Evolutionary conservation across 2,113 vertebrate genomes (phyloP).

Genomic region (Gila orcuttii): DNA sequence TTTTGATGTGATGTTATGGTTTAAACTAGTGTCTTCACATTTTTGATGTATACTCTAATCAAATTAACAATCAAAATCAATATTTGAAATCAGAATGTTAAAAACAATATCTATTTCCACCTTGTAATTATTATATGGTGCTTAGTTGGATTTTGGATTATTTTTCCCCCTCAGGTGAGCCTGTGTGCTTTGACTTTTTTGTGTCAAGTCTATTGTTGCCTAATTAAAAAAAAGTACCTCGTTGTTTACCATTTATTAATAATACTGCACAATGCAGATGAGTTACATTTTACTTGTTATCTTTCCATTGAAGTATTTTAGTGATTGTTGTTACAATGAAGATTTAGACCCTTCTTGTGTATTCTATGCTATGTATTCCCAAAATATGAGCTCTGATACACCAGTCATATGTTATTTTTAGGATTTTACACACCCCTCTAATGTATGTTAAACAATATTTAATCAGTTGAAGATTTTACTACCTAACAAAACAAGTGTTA

Average conservation of each 20-base stretch:
- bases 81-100: background rate
- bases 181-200: background rate
- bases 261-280: background rate
- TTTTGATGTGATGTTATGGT: background rate
- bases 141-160: too few species aligned
- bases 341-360: background rate
- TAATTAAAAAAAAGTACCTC: background rate
- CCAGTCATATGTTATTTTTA: background rate
- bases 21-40: background rate
- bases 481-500: background rate
- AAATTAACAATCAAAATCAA: background rate
- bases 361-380: background rate
- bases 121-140: background rate
- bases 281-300: background rate
- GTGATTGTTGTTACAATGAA: background rate
- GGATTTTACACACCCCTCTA: background rate
- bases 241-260: background rate
- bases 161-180: background rate
- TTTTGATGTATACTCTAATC: background rate
- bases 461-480: background rate
- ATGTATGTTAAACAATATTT: background rate
- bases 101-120: background rate
- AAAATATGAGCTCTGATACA: background rate
- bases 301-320: background rate
- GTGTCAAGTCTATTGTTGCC: background rate